Conservation (phyloP, 1,140 invertebrate species). For the Atta texana region DNA sequence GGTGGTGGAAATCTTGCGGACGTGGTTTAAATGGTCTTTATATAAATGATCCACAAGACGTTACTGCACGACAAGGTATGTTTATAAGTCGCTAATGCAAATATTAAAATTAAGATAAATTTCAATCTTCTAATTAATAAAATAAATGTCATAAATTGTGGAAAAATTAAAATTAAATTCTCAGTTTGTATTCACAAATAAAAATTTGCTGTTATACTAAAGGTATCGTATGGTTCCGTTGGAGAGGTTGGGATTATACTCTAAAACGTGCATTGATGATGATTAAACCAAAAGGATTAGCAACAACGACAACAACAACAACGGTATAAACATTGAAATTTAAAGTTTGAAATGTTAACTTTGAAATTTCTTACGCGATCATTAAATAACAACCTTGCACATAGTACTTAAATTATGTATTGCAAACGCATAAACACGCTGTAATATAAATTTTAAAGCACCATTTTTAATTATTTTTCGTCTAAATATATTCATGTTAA, state of each 20-base stretch:
- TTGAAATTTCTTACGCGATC: conserved; percentile 17
- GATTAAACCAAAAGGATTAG: conserved; percentile 93
- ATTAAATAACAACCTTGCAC: conserved; percentile 43
- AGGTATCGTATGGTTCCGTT: conserved; percentile 97
- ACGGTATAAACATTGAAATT: conserved; percentile 24
- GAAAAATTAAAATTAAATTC: background rate
- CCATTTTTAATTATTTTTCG: conserved; percentile 14
- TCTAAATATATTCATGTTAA: background rate
- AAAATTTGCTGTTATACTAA: conserved; percentile 66
- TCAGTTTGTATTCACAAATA: background rate
- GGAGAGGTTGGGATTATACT: conserved; percentile 97
- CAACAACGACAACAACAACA: conserved; percentile 86
- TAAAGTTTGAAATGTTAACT: background rate
- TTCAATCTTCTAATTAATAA: background rate
- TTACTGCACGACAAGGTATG: conserved; percentile 94
- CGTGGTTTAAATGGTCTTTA: conserved; percentile 95
- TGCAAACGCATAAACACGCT: conserved; percentile 8
- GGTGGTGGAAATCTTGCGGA: conserved; percentile 98
- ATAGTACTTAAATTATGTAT: conserved; percentile 46
- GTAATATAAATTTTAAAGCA: conserved; percentile 29
- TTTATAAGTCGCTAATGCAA: background rate
- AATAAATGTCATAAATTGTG: background rate
- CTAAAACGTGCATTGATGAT: conserved; percentile 95
- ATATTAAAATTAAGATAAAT: conserved; percentile 15
- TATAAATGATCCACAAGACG: conserved; percentile 94